Base-by-base conservation (phyloP, 1,140 invertebrate species). In the Teleogryllus occipitalis region DNA sequence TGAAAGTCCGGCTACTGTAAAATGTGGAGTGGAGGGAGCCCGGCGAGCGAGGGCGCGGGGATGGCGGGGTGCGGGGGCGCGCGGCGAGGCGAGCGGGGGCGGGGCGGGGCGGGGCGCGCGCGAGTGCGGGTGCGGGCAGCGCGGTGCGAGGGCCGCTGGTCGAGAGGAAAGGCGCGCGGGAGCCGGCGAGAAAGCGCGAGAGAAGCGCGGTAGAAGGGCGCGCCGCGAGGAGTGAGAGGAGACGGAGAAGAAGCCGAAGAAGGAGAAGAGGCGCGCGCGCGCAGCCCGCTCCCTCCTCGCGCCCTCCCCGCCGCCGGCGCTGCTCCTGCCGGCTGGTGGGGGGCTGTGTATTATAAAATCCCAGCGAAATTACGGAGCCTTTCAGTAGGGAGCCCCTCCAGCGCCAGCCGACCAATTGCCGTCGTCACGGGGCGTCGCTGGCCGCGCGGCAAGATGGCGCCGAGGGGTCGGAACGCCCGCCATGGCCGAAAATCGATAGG, bases 401-500 rank as follows among this genome's bases (percentile, higher is more conserved):
- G 22, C 48, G 47, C 76, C 47, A 77, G 48, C 47, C 48, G 47
- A 77, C 76, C 76, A 77, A 77, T 77, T 77, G 78, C 78, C 21
- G 78, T 72, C 22, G 39, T 46, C 39, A 39, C 39, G 72, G 65
- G 65, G 46, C 39, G 27, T n/a, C 72, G 39, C n/a, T 47, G 78
- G 10, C 15, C 39, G 78, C 18, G 73, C 18, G n/a, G 21, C 78
- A 78, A 78, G 78, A 78, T 78, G 78, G 78, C 78, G 22, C 22
- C 21, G 54, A 46, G 78, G 39, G 18, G 18, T 22, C 18, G 15
- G 46, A n/a, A 18, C 46, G 39, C 12, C 72, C 72, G 46, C 73
- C 39, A 79, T 79, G 78, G 78, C 65, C 74, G 47, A 79, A 54
- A 74, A 74, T 79, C 78, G 78, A 74, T 79, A 74, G 8, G 10